Evolutionary conservation across 2,888 invertebrate genomes (phyloP).

Genomic region (Esperia sulphurella): DNA sequence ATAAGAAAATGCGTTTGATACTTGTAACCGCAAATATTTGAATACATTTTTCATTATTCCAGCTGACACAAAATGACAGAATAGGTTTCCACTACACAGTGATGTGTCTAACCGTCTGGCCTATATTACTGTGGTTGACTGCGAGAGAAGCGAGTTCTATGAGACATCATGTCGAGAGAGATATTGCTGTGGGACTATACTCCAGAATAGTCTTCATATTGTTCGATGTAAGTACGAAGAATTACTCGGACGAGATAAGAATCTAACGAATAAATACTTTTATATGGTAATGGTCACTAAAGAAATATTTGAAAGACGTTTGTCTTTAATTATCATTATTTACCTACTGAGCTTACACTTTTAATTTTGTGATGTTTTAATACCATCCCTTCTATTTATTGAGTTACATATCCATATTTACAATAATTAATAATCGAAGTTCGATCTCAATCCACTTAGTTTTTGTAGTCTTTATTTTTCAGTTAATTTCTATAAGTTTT

Average conservation of each 20-base stretch:
- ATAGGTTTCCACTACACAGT: conserved; percentile 93
- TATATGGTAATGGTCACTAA: too few relatives aligned
- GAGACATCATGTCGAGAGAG: conserved; percentile 85
- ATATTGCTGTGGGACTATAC: conserved; percentile 89
- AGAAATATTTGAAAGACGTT: too few relatives aligned
- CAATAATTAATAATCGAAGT: too few relatives aligned
- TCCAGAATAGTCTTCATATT: conserved; percentile 88
- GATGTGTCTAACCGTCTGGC: conserved; percentile 89
- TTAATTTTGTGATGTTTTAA: too few relatives aligned
- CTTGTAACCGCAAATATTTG: too few relatives aligned
- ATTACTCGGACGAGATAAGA: too few relatives aligned
- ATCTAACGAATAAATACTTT: too few relatives aligned
- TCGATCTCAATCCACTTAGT: not conserved
- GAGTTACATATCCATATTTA: too few relatives aligned
- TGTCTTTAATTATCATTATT: too few relatives aligned
- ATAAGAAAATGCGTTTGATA: too few relatives aligned
- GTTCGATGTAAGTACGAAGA: conserved; percentile 25
- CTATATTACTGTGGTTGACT: conserved; percentile 83
- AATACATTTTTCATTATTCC: conserved; percentile 23
- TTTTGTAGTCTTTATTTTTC: not conserved
- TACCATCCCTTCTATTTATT: too few relatives aligned
- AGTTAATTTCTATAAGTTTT: not conserved
- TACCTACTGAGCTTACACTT: too few relatives aligned
- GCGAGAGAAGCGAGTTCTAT: conserved; percentile 77
- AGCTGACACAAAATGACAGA: conserved; percentile 86